Base-by-base conservation (phyloP, 2,888 invertebrate genomes). In the Amiota mariae region DNA sequence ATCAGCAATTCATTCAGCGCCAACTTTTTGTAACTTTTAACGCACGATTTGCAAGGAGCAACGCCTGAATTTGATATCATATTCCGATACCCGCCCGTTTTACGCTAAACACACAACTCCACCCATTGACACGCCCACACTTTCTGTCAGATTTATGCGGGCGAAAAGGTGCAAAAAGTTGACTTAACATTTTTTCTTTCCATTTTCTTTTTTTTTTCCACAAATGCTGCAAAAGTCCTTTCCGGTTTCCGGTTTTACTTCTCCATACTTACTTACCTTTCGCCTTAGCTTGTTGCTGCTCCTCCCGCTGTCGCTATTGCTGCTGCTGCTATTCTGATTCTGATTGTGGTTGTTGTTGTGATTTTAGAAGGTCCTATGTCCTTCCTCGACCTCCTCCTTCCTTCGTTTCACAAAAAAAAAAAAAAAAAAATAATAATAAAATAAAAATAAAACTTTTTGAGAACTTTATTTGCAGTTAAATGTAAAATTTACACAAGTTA, bases 51-150 rank as follows among this genome's bases (percentile, higher is more conserved):
- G 81, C 84, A 79, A 81, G 75, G 73, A 73, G 75, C 74, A 73
- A 74, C 79, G 84, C 84, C 85, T 85, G 82, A 84, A 82, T 81
- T 82, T 82, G 82, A 85, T 82, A 82, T 82, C 85, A 82, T 84
- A 82, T 84, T 85, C 77, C 15, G 4, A 8, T 20, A 59, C 15
- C 36, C 36, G 36, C 36, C 36, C 36, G 36, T 6, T 36, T 36
- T 36, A 36, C 36, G 6, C 36, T 36, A 10, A 54, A 54, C 12
- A 54, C 54, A 54, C 12, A 67, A 49, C 12, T 13, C 24, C 70
- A 76, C 76, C 78, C 72, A 70, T 20, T 13, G 75, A 73, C 80
- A 82, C 70, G 36, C 68, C 48, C 56, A 13, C n/a, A 47, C 57
- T 48, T 75, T 61, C 68, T 72, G 76, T 73, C 72, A 83, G 84